These are phyloP conservation scores for Rhagoletis pomonella DNA, from an alignment of 1,140 invertebrate genomes.

Conservation along the genomic window DNA sequence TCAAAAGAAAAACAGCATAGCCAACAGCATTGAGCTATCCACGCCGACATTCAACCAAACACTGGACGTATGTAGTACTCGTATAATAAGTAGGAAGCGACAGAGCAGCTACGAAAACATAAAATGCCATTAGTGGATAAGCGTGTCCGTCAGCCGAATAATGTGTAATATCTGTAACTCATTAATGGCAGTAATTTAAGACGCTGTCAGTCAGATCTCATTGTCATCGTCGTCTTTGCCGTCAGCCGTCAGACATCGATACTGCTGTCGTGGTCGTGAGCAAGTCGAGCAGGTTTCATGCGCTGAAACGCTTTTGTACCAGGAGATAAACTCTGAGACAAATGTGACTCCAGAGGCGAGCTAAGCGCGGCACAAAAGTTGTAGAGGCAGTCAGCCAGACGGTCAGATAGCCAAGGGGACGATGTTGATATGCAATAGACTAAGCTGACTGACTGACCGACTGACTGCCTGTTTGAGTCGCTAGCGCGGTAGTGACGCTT, in stretches of 20 bases:
- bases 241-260: neutral
- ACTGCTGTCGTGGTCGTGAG: neutral
- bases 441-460: neutral
- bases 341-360: too few relatives aligned
- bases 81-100: neutral
- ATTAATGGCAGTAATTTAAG: slow-evolving; percentile 53
- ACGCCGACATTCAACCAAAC: neutral
- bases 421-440: neutral
- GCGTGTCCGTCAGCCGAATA: slow-evolving; percentile 53
- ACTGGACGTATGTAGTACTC: neutral
- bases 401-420: neutral
- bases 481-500: neutral
- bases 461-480: neutral
- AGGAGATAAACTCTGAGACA: too few relatives aligned
- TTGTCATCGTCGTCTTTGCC: neutral
- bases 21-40: too few relatives aligned
- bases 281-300: slow-evolving; percentile 11
- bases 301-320: neutral
- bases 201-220: slow-evolving; percentile 7
- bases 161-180: slow-evolving; percentile 55
- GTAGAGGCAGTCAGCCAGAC: neutral
- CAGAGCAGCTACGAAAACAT: neutral
- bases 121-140: slow-evolving; percentile 53
- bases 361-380: too few relatives aligned
- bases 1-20: too few relatives aligned